These are phyloP conservation scores for Dufourea novaeangliae DNA, from an alignment of 1,140 invertebrate species.

Conservation along the genomic window DNA sequence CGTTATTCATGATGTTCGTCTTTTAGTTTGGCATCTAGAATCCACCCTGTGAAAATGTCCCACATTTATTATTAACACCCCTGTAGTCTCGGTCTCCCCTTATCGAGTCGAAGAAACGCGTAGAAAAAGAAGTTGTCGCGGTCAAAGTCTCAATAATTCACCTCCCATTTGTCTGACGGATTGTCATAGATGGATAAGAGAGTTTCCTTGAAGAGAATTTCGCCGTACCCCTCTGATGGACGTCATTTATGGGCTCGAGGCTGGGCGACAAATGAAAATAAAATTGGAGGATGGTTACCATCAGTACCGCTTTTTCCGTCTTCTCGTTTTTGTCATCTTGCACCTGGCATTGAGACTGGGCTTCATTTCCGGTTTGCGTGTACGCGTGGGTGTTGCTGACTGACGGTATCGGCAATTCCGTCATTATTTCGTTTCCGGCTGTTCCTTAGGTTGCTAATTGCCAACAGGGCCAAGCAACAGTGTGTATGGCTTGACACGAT, in stretches of 20 bases:
- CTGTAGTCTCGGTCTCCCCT: no score
- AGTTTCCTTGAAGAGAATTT: no score
- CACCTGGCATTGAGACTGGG: not conserved
- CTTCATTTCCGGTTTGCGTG: slow-evolving; percentile 33
- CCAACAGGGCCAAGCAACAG: slow-evolving; percentile 39
- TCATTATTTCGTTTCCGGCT: slow-evolving; percentile 72
- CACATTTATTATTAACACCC: no score
- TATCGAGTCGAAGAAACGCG: no score
- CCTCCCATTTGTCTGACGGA: no score
- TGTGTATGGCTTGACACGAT: not conserved
- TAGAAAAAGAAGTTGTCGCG: no score
- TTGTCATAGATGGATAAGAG: no score
- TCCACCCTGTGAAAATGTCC: no score
- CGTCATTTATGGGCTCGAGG: not conserved
- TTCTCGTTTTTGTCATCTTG: slow-evolving; percentile 58
- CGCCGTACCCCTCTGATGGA: no score
- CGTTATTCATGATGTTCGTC: no score
- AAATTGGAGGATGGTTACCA: slow-evolving; percentile 63
- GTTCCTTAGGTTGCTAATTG: slow-evolving; percentile 54
- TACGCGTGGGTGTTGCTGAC: slow-evolving; percentile 70
- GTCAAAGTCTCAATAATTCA: no score
- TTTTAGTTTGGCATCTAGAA: no score
- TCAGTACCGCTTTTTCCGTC: slow-evolving; percentile 62
- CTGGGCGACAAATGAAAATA: not conserved
- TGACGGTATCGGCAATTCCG: slow-evolving; percentile 74